Evolutionary conservation across 2,888 invertebrate species (phyloP).

Genomic region (Anorthoa munda): DNA sequence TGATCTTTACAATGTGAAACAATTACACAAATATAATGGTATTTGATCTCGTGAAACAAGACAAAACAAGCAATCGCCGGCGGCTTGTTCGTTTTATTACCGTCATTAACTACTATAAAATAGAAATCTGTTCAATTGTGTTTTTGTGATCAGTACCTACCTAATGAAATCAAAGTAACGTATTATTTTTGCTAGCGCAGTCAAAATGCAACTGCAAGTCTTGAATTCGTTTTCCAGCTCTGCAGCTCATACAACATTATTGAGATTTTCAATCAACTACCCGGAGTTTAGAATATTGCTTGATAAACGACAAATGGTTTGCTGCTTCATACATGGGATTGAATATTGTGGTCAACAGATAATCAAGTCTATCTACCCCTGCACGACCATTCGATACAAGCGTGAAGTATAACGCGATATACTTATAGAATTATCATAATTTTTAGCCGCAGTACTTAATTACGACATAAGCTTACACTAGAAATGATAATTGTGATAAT

Average conservation of each 20-base stretch:
- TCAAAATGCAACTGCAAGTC: neutral
- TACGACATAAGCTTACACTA: neutral
- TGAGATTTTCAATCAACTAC: slow-evolving; percentile 16
- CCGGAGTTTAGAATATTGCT: neutral
- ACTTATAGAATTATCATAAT: neutral
- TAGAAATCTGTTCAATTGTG: neutral
- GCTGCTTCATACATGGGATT: neutral
- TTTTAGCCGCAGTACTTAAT: neutral
- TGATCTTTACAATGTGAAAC: neutral
- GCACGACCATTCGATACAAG: neutral
- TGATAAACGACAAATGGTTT: neutral
- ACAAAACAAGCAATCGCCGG: slow-evolving; percentile 21
- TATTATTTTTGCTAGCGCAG: neutral
- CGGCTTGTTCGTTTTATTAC: slow-evolving; percentile 6
- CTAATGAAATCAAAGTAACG: neutral
- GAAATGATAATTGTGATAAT: neutral
- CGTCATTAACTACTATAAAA: neutral
- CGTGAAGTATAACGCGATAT: neutral
- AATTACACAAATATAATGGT: slow-evolving; percentile 18
- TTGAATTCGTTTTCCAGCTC: neutral
- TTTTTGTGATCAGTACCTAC: neutral
- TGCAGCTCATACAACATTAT: slow-evolving; percentile 1
- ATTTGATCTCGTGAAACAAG: slow-evolving; percentile 20
- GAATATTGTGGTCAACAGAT: neutral
- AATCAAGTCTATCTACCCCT: neutral